Conservation (phyloP, 2,113 vertebrate species). For the Leucopsar rothschildi region DNA sequence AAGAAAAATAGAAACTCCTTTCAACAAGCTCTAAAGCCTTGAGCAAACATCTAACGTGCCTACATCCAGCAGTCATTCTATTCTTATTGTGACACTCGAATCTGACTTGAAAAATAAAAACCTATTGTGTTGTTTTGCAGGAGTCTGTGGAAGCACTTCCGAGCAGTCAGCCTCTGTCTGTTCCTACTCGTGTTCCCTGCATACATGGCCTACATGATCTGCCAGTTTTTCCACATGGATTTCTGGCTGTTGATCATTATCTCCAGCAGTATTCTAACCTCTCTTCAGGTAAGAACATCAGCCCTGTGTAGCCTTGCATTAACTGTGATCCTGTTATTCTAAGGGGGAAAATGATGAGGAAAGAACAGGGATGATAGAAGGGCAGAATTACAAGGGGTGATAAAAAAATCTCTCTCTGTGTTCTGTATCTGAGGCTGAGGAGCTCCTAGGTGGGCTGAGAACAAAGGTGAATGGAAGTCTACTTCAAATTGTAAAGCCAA, state of each 20-base stretch:
- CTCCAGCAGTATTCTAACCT: conserved; percentile 96
- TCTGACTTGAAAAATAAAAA: neutral
- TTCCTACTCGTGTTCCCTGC: conserved; percentile 94
- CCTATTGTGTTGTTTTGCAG: conserved; percentile 65
- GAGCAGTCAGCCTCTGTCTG: conserved; percentile 91
- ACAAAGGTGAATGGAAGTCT: neutral
- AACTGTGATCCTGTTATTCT: neutral
- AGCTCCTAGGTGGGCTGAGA: neutral
- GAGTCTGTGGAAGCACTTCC: conserved; percentile 98
- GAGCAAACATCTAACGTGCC: neutral
- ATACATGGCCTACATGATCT: conserved; percentile 99
- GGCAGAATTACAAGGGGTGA: neutral
- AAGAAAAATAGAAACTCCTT: neutral
- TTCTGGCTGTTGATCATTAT: conserved; percentile 99
- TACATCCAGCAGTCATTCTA: neutral
- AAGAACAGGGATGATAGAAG: neutral
- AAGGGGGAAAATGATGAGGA: neutral
- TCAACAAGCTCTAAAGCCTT: neutral
- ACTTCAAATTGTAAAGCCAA: neutral
- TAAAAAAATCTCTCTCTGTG: neutral
- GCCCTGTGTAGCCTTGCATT: neutral
- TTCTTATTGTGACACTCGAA: neutral
- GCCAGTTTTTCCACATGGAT: conserved; percentile 99
- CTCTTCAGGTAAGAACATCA: conserved; percentile 85
- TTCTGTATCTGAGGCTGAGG: neutral